These are phyloP conservation scores for Ochotona curzoniae DNA, from an alignment of 2,113 vertebrate species.

Conservation along the genomic window DNA sequence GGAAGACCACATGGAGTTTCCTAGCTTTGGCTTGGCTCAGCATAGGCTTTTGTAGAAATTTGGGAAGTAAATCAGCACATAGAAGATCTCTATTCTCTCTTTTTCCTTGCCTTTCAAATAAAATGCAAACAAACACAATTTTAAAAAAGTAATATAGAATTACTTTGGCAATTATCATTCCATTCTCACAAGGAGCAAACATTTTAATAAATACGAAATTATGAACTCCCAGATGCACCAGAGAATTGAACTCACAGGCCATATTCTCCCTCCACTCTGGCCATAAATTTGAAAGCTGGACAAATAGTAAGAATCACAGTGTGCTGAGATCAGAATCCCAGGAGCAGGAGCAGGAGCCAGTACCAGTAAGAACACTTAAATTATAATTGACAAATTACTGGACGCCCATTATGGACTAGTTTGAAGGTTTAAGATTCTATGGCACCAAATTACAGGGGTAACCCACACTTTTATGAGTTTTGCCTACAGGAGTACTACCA, in stretches of 20 bases:
- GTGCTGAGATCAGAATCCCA: background rate
- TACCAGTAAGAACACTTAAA: slow-evolving; percentile 5
- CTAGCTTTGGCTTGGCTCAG: too few relatives aligned
- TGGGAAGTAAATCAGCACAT: too few relatives aligned
- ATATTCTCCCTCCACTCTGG: background rate
- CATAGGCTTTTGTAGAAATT: too few relatives aligned
- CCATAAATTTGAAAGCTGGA: background rate
- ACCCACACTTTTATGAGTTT: background rate
- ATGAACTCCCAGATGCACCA: background rate
- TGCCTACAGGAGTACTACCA: background rate
- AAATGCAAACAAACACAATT: too few relatives aligned
- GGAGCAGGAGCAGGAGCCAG: background rate
- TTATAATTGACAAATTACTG: background rate
- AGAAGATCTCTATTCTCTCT: too few relatives aligned
- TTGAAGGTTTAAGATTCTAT: slow-evolving; percentile 15
- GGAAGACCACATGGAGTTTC: too few relatives aligned
- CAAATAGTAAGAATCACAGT: background rate
- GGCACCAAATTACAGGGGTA: background rate
- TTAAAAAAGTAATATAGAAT: background rate
- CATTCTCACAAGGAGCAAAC: background rate
- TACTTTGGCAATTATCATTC: background rate
- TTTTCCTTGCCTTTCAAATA: too few relatives aligned
- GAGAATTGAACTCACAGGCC: background rate
- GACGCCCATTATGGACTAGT: background rate
- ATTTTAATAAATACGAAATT: slow-evolving; percentile 4